A percentile compares a stretch with the other conserved stretches of the same genome.
Conservation (phyloP, 2,888 invertebrate genomes). For the Digitonthophagus gazella region DNA sequence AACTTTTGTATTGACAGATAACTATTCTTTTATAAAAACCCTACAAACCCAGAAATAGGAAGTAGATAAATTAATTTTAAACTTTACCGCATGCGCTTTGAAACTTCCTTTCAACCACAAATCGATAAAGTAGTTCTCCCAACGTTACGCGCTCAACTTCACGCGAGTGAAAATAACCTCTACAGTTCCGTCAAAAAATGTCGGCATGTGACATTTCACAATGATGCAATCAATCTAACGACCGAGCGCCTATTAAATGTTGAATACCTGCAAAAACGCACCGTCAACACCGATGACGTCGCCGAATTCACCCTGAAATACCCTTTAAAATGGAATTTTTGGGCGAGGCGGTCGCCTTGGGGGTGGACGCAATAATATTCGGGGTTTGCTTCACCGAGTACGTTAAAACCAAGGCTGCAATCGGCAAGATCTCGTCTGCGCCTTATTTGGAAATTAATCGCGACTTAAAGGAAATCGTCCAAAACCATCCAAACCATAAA, state of each 20-base stretch:
- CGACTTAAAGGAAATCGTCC: slow-evolving; percentile 62
- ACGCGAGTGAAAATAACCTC: background rate
- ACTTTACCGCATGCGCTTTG: background rate
- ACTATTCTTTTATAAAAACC: no score
- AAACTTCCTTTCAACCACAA: background rate
- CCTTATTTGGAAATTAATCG: slow-evolving; percentile 68
- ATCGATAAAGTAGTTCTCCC: background rate
- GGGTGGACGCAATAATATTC: slow-evolving; percentile 72
- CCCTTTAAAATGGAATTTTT: slow-evolving; percentile 69
- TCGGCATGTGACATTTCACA: background rate
- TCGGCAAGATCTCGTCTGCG: slow-evolving; percentile 68
- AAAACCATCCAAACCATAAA: slow-evolving; percentile 61
- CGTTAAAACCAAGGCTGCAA: slow-evolving; percentile 70
- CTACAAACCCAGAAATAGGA: no score
- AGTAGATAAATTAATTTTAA: background rate
- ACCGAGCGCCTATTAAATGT: background rate
- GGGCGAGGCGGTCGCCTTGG: slow-evolving; percentile 71
- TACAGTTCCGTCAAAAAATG: background rate
- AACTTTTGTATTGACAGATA: no score
- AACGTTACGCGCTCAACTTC: background rate
- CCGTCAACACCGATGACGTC: background rate
- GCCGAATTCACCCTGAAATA: background rate
- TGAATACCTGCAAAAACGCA: background rate
- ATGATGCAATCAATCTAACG: background rate
- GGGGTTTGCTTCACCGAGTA: slow-evolving; percentile 73